These are phyloP conservation scores for Molorchus minor DNA, from an alignment of 2,888 invertebrate genomes.

Conservation along the genomic window DNA sequence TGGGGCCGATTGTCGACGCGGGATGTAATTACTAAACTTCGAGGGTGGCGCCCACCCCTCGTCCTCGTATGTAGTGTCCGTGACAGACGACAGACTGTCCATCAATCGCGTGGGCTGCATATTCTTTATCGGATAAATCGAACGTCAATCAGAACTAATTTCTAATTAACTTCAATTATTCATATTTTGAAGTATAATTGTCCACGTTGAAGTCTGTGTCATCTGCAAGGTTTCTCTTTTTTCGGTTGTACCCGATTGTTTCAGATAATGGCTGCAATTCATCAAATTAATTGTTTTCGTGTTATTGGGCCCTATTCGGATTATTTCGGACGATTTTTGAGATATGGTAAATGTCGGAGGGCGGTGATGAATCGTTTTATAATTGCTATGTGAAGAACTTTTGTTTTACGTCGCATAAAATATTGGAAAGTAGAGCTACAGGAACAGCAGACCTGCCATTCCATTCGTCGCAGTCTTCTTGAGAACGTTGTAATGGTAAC, in stretches of 20 bases:
- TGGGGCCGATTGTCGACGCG: constrained; percentile 42
- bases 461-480: no score
- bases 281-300: constrained; percentile 4
- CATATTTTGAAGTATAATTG: constrained; percentile 9
- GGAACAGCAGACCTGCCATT: no score
- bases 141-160: constrained; percentile 27
- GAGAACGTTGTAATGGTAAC: no score
- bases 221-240: constrained; percentile 16
- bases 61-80: constrained; percentile 22
- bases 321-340: neutral
- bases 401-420: no score
- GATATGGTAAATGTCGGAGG: neutral
- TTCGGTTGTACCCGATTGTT: neutral
- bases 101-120: constrained; percentile 25
- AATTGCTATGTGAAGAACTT: neutral
- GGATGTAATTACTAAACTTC: constrained; percentile 42
- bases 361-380: neutral
- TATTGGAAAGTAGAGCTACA: no score
- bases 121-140: constrained; percentile 30
- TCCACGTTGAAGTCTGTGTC: constrained; percentile 17
- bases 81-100: constrained; percentile 30
- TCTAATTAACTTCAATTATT: constrained; percentile 16
- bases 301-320: neutral
- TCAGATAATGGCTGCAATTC: neutral
- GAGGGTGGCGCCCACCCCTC: constrained; percentile 12